Conservation (phyloP, 2,888 invertebrate species). For the Nowickia ferox region DNA sequence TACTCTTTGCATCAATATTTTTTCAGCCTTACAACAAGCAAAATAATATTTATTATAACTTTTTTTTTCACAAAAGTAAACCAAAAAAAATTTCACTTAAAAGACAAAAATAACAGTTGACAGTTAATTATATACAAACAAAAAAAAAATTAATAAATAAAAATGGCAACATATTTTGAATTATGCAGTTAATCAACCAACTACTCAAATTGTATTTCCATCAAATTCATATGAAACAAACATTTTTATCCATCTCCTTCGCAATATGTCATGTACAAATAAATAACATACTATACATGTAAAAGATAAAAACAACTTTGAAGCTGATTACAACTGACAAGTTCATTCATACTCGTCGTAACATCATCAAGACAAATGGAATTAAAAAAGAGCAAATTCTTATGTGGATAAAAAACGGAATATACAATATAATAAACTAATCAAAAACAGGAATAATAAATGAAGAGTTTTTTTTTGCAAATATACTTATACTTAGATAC, state of each 20-base stretch:
- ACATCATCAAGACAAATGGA: constrained; percentile 74
- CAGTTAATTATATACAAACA: constrained; percentile 34
- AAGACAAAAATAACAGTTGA: constrained; percentile 37
- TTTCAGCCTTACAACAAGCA: not conserved
- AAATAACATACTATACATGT: constrained; percentile 22
- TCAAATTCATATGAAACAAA: constrained; percentile 55
- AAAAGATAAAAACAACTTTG: constrained; percentile 36
- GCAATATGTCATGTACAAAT: constrained; percentile 56
- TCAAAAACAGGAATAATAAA: constrained; percentile 54
- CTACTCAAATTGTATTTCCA: constrained; percentile 61
- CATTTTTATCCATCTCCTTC: constrained; percentile 47
- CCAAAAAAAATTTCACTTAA: not conserved
- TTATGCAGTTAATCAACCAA: constrained; percentile 60
- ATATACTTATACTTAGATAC: not conserved
- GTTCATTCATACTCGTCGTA: constrained; percentile 79
- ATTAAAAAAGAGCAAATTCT: constrained; percentile 27
- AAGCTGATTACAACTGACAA: constrained; percentile 78
- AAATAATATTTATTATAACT: not conserved
- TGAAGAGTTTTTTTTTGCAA: constrained; percentile 38
- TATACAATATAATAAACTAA: constrained; percentile 49
- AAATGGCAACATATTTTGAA: constrained; percentile 50
- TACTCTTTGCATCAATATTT: not conserved
- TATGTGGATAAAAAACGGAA: constrained; percentile 40
- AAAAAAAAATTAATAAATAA: too few species aligned
- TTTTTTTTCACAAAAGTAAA: not conserved